These are phyloP conservation scores for Limosa lapponica DNA, from an alignment of 2,797 vertebrate species.

Conservation along the genomic window DNA sequence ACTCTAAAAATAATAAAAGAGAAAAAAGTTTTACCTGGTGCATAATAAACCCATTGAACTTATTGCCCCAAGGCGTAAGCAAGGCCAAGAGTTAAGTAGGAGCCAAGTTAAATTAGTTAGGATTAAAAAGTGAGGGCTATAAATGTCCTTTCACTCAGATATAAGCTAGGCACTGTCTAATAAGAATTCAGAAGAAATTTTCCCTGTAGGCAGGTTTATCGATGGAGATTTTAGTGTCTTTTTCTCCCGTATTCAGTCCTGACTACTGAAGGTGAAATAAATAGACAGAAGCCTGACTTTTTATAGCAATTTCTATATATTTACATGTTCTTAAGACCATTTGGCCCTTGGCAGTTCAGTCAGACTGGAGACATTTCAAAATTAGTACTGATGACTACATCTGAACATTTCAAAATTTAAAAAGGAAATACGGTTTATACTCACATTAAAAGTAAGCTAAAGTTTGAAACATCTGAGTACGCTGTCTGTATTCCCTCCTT, in stretches of 20 bases:
- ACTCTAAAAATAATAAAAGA: neutral
- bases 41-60: neutral
- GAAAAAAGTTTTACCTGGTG: neutral
- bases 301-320: conserved; percentile 1
- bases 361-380: neutral
- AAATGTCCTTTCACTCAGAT: conserved; percentile 2
- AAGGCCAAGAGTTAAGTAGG: neutral
- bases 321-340: neutral
- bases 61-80: neutral
- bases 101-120: neutral
- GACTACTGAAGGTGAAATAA: neutral
- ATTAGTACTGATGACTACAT: neutral
- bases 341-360: neutral
- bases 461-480: neutral
- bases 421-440: neutral
- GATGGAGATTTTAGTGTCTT: neutral
- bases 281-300: neutral
- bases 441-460: neutral
- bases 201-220: conserved; percentile 12
- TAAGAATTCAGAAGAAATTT: conserved; percentile 29
- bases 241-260: neutral
- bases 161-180: neutral
- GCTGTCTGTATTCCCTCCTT: neutral
- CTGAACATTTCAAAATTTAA: neutral
- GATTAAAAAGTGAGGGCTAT: conserved; percentile 3